Evolutionary conservation across 2,797 vertebrate genomes (phyloP).

Genomic region (Sternarchorhynchus goeldii): DNA sequence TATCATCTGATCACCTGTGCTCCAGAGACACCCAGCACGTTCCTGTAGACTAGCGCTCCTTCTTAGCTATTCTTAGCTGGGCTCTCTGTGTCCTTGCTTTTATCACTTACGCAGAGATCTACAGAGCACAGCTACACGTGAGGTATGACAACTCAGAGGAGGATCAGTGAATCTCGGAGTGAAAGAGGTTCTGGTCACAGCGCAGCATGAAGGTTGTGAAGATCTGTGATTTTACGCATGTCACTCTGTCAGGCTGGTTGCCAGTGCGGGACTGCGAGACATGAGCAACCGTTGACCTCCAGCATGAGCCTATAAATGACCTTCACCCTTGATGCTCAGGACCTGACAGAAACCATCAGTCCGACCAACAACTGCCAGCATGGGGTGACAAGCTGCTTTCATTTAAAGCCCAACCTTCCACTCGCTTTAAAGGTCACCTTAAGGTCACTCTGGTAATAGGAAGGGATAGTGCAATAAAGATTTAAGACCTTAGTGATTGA

Average conservation of each 20-base stretch:
- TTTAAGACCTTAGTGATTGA: neutral
- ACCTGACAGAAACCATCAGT: constrained; percentile 19
- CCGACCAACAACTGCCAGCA: constrained; percentile 8
- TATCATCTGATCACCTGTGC: no score
- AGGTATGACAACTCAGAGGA: neutral
- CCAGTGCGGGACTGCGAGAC: neutral
- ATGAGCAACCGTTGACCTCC: constrained; percentile 9
- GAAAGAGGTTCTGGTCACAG: neutral
- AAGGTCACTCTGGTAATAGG: constrained; percentile 3
- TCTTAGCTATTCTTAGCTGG: neutral
- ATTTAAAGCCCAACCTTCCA: constrained; percentile 2
- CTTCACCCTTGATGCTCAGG: neutral
- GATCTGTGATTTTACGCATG: constrained; percentile 7
- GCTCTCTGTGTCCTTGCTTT: neutral
- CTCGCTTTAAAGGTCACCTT: constrained; percentile 16
- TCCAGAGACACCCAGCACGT: no score
- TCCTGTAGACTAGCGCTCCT: neutral
- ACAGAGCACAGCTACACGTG: neutral
- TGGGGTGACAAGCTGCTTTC: constrained; percentile 8
- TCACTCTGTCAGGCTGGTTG: neutral
- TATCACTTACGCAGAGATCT: neutral
- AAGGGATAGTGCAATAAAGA: neutral
- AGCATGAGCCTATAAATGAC: constrained; percentile 15
- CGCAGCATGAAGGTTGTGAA: constrained; percentile 8
- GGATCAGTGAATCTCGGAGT: neutral